Evolutionary conservation across 2,888 invertebrate genomes (phyloP), one percentile per base, ranked within the genome.

Genomic region (Chymomyza amoena): DNA sequence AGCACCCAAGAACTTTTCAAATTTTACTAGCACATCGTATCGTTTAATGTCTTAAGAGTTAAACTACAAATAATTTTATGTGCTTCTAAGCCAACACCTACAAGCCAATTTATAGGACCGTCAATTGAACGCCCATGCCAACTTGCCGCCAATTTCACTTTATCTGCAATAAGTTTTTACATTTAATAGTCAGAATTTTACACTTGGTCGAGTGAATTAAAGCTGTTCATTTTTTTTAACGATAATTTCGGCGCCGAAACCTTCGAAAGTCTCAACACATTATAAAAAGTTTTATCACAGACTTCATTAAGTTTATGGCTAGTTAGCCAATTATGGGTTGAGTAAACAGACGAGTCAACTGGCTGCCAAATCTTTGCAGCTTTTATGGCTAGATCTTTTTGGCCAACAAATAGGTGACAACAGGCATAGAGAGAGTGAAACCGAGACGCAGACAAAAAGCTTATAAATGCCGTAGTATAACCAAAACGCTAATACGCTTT

Each of bases 401-500:
- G 39, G 39, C 39, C 4, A 45, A 45, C 39, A 45, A 45, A 45
- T 45, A 45, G 13, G 6, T 45, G 39, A 13, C 39, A 13, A 45
- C 10, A 45, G 39, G 7, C 32, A 32, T 6, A 32, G 7, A 32
- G 32, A 4, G 9, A 32, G 3, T 7, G 7, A 32, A 9, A 7
- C 7, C 32, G 9, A 32, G 32, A 7, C 32, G 6, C 1, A 32
- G 2, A 10, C 13, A 3, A 45, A 13, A 45, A 13, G 13, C 2
- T 1, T 45, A 10, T 45, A 45, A 45, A 13, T 45, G 13, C 10
- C 4, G 39, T 45, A 9, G 39, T 3, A 45, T 45, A 45, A 45
- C 39, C 39, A 45, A 18, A 9, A 25, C 61, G 73, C 74, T 84
- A 84, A 84, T 87, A 77, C 69, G 69, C 69, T 70, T 76, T 78